phyloP scores from a whole-genome alignment of 2,113 vertebrate genomes.

The Notiomystis cincta region DNA sequence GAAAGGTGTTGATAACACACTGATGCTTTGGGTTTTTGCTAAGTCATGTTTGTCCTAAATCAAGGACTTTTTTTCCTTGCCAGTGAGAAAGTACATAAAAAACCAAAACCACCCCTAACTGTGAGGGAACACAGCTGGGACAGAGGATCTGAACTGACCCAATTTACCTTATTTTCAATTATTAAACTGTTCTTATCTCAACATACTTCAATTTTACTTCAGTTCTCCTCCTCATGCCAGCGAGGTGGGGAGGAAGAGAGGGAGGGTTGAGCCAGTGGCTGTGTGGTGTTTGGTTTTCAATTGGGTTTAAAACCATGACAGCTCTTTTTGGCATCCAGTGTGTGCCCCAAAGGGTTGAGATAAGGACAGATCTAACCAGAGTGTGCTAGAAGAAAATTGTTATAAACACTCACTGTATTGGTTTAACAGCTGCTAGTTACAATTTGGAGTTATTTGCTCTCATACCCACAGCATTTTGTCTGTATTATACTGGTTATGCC shows the following conservation, averaged over 20 bases:
- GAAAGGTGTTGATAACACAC: neutral
- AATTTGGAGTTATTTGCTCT: neutral
- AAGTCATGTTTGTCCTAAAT: neutral
- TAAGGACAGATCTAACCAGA: neutral
- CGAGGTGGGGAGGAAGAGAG: rapidly evolving
- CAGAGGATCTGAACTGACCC: neutral
- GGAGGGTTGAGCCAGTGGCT: rapidly evolving
- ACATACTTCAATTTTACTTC: neutral
- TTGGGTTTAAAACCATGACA: neutral
- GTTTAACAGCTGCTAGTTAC: neutral
- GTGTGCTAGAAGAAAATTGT: neutral
- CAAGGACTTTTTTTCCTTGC: neutral
- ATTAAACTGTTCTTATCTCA: neutral
- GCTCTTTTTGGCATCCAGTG: neutral
- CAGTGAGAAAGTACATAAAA: neutral
- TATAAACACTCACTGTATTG: neutral
- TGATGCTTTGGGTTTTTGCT: neutral
- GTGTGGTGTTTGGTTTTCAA: rapidly evolving
- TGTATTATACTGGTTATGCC: neutral
- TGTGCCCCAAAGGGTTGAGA: neutral
- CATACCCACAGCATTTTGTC: neutral
- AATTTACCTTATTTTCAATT: neutral
- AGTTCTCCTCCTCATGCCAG: too few species aligned
- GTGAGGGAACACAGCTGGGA: neutral
- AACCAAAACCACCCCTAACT: neutral